Evolutionary conservation across 2,113 vertebrate genomes (phyloP).

Genomic region (Sarotherodon lohbergeri): DNA sequence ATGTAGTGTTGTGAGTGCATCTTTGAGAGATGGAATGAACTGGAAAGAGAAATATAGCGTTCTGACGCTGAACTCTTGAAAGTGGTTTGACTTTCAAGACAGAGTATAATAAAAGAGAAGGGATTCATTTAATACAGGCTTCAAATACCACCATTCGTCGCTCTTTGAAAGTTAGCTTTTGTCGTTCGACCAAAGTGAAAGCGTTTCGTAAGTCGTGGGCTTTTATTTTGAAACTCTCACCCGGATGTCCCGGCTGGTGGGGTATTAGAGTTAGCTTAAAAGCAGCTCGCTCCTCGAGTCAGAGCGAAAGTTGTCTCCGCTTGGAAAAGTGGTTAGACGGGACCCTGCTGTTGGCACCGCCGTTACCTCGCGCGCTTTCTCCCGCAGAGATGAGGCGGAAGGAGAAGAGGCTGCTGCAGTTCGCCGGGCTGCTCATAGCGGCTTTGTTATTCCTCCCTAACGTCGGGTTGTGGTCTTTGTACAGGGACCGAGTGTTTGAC

Average conservation of each 20-base stretch:
- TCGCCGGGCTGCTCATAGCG: conserved; percentile 80
- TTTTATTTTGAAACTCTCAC: conserved; percentile 22
- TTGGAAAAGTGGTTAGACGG: background rate
- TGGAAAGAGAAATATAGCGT: background rate
- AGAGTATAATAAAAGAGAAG: background rate
- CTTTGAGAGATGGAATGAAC: rapidly evolving
- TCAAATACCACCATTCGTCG: background rate
- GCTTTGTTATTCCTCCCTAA: conserved; percentile 87
- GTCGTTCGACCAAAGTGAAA: background rate
- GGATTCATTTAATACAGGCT: background rate
- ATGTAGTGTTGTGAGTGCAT: background rate
- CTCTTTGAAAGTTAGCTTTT: background rate
- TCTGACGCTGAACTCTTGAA: background rate
- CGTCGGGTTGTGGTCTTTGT: conserved; percentile 89
- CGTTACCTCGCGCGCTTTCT: background rate
- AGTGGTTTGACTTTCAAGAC: background rate
- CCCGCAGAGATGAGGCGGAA: conserved; percentile 83
- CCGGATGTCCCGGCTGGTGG: background rate
- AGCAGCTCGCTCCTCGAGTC: background rate
- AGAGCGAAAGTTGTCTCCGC: conserved; percentile 45
- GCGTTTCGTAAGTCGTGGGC: background rate
- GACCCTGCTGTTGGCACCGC: background rate
- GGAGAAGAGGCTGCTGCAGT: conserved; percentile 88
- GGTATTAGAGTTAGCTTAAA: background rate
- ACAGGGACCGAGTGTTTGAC: conserved; percentile 84